Base-by-base conservation (phyloP, 2,113 vertebrate species). In the Sylvietta virens region DNA sequence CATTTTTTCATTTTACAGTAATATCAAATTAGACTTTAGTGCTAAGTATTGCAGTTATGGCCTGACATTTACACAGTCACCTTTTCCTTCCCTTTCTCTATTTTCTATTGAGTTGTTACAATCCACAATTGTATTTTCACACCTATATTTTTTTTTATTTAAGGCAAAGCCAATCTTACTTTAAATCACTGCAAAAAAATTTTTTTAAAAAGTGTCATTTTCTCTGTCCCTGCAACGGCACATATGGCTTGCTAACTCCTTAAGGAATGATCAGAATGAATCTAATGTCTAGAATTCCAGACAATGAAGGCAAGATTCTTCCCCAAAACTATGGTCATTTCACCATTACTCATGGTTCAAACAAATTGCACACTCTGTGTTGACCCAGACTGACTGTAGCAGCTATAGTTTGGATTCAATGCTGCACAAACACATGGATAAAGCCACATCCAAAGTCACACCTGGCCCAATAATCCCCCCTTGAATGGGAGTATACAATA, bases 11-110 rank as follows among this genome's bases (percentile, higher is more conserved):
- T 64, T 91, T 94, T 58, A 88, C 8, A 15, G 7, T 61, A 91
- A 69, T 51, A 90, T 73, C 58, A 85, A 80, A 95, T 73, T 90
- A 92, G 92, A 76, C 48, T 82, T 90, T 37, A 86, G 47, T 56
- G 62, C 71, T 94, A 91, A 90, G 50, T 78, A 81, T 27, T 82
- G 71, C 61, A 81, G 78, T 84, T 90, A 84, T 30, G 54, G 40
- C 11, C 60, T 92, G 72, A 91, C 78, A 92, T 94, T 90, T 93
- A 78, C 76, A 92, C 13, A 90, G 61, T 37, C 79, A 92, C 33
- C 30, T 88, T 69, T 70, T 58, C 42, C 42, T 71, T 80, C 56
- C 20, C 15, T 57, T 80, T 88, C 47, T 60, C 60, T 18, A 40
- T 74, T 91, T 93, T 76, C 73, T 72, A 70, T 51, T 58, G 86